Evolutionary conservation across 2,113 vertebrate species (phyloP).

Genomic region (Heterocephalus glaber): DNA sequence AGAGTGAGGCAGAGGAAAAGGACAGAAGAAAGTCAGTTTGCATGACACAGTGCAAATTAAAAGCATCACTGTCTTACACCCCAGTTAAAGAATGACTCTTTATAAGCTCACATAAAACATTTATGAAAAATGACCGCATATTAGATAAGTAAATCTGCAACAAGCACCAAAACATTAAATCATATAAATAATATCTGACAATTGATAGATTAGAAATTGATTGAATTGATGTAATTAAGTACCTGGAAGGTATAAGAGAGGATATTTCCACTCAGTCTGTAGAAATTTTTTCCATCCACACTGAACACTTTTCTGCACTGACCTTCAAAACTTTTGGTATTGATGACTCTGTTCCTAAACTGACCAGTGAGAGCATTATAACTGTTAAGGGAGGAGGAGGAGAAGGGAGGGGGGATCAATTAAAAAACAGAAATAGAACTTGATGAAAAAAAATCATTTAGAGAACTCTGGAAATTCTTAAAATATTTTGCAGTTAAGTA

Average conservation of each 20-base stretch:
- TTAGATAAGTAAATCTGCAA: constrained; percentile 5
- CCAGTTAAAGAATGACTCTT: constrained; percentile 15
- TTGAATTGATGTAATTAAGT: constrained; percentile 52
- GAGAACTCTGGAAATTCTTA: background rate
- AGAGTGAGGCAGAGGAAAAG: background rate
- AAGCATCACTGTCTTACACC: background rate
- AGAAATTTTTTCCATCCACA: constrained; percentile 85
- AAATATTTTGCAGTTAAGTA: background rate
- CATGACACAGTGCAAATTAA: background rate
- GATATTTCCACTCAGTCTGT: constrained; percentile 90
- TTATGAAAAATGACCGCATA: background rate
- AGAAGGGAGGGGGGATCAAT: background rate
- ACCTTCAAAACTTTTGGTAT: constrained; percentile 93
- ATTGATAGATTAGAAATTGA: background rate
- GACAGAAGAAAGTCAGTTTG: background rate
- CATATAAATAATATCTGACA: background rate
- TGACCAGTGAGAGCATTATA: constrained; percentile 87
- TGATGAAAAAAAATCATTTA: background rate
- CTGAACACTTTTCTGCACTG: constrained; percentile 94
- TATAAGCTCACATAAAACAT: constrained; percentile 12
- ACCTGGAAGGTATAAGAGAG: constrained; percentile 95
- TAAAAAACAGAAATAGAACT: constrained; percentile 55
- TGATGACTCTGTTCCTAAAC: constrained; percentile 89
- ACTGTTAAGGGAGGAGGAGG: constrained; percentile 73
- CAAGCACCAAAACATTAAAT: constrained; percentile 23